Evolutionary conservation across 2,797 vertebrate species (phyloP).

Genomic region (Antrozous pallidus): DNA sequence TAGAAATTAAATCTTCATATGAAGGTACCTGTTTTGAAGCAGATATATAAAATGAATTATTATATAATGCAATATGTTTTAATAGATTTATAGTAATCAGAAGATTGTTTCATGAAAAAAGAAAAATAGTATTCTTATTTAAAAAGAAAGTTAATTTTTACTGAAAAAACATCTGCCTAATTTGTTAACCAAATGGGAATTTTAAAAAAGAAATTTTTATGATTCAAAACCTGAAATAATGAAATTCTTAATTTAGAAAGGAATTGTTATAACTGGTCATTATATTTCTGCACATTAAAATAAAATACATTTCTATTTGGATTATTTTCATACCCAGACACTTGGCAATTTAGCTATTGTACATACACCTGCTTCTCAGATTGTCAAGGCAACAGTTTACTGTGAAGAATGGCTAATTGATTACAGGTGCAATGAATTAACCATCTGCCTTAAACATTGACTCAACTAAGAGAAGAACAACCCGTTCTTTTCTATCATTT

Average conservation of each 20-base stretch:
- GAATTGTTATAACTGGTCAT: slow-evolving; percentile 65
- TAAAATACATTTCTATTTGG: slow-evolving; percentile 70
- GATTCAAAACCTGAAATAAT: slow-evolving; percentile 70
- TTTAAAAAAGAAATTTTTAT: not conserved
- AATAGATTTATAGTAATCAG: slow-evolving; percentile 31
- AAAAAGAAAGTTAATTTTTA: slow-evolving; percentile 52
- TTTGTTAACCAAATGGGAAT: slow-evolving; percentile 49
- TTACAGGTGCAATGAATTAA: slow-evolving; percentile 84
- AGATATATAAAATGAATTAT: not conserved
- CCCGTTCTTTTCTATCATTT: slow-evolving; percentile 35
- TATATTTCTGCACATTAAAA: slow-evolving; percentile 71
- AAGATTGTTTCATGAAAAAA: slow-evolving; percentile 31
- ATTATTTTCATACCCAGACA: slow-evolving; percentile 74
- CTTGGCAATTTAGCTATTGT: slow-evolving; percentile 68
- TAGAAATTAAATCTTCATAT: not conserved
- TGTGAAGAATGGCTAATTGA: slow-evolving; percentile 80
- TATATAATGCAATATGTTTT: not conserved
- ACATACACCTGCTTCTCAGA: slow-evolving; percentile 80
- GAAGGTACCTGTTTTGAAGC: not conserved
- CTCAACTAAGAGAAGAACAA: slow-evolving; percentile 62
- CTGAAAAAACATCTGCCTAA: slow-evolving; percentile 64
- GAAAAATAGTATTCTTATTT: slow-evolving; percentile 40
- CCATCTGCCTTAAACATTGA: slow-evolving; percentile 65
- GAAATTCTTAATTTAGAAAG: slow-evolving; percentile 70
- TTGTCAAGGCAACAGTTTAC: slow-evolving; percentile 79